A percentile compares a stretch with the other conserved stretches of the same genome.
Evolutionary conservation across 2,888 invertebrate genomes (phyloP).

Genomic region (Nemurella pictetii): DNA sequence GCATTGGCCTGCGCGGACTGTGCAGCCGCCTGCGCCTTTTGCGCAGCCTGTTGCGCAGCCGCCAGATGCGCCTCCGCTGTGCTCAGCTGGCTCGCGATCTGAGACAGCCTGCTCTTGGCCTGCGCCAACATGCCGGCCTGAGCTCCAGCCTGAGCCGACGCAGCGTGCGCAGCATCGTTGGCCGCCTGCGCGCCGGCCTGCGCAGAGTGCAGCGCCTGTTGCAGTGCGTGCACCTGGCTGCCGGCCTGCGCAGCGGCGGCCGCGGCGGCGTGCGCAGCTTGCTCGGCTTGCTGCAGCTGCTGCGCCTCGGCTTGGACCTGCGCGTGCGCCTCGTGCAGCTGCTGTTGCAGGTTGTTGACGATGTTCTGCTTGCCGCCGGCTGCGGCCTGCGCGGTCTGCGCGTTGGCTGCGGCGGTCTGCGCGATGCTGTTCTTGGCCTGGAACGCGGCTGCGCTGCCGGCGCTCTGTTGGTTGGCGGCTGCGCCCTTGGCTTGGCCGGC

Average conservation of each 20-base stretch:
- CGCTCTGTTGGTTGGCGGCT: neutral
- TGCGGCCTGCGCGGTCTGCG: conserved; percentile 10
- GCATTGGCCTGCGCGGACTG: neutral
- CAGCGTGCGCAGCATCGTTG: neutral
- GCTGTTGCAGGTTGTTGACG: conserved; percentile 12
- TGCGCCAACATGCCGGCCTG: conserved; percentile 5
- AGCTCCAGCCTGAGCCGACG: neutral
- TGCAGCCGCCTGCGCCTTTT: neutral
- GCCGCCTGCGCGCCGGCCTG: conserved; percentile 1
- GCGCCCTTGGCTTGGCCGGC: conserved; percentile 13
- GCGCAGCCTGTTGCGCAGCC: conserved; percentile 2
- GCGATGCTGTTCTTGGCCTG: conserved; percentile 13
- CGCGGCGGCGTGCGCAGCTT: conserved; percentile 2
- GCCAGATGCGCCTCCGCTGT: neutral
- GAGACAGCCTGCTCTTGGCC: neutral
- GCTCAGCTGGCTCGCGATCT: conserved; percentile 1
- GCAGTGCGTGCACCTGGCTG: conserved; percentile 6
- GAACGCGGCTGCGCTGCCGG: neutral
- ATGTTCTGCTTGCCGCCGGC: conserved; percentile 13
- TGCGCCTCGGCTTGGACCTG: conserved; percentile 14
- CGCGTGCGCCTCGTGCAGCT: conserved; percentile 19
- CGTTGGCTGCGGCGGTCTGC: neutral
- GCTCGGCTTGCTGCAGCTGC: conserved; percentile 10
- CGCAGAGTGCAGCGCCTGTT: neutral
- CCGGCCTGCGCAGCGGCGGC: neutral